These are phyloP conservation scores for Reticulitermes lucifugus DNA, from an alignment of 2,888 invertebrate species.

Conservation along the genomic window DNA sequence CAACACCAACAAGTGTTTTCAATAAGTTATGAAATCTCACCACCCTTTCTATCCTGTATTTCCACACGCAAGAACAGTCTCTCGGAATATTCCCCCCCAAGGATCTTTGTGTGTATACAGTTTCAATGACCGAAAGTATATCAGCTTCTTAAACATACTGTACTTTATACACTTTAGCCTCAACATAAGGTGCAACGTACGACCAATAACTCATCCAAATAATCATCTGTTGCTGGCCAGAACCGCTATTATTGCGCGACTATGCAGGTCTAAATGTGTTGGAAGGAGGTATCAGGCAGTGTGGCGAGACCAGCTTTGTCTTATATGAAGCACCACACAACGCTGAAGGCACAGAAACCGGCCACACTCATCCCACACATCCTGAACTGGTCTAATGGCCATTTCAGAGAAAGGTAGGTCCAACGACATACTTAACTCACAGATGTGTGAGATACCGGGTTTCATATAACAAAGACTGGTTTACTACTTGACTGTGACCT, in stretches of 20 bases:
- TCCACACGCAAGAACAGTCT: no score
- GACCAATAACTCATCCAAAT: conserved; percentile 46
- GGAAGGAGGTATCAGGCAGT: neutral
- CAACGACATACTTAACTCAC: no score
- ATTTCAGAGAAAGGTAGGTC: neutral
- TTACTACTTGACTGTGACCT: no score
- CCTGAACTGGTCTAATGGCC: neutral
- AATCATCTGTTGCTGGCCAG: conserved; percentile 39
- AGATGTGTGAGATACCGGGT: neutral
- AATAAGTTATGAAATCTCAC: no score
- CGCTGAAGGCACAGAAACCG: neutral
- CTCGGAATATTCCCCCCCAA: no score
- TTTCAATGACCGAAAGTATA: neutral
- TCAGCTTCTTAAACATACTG: neutral
- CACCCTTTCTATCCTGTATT: no score
- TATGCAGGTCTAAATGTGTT: conserved; percentile 17
- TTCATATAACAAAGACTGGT: no score
- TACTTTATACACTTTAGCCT: conserved; percentile 10
- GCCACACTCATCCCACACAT: neutral
- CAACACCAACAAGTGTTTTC: no score
- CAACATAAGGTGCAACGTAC: conserved; percentile 39
- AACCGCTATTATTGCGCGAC: conserved; percentile 36
- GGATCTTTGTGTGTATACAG: no score
- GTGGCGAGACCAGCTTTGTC: neutral
- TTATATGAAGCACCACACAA: conserved; percentile 1